Percentiles rank a stretch among this genome's conserved stretches.
Evolutionary conservation across 53 echinoderm and acorn worm genomes (phyloP).

Genomic region (Mesocentrotus franciscanus): DNA sequence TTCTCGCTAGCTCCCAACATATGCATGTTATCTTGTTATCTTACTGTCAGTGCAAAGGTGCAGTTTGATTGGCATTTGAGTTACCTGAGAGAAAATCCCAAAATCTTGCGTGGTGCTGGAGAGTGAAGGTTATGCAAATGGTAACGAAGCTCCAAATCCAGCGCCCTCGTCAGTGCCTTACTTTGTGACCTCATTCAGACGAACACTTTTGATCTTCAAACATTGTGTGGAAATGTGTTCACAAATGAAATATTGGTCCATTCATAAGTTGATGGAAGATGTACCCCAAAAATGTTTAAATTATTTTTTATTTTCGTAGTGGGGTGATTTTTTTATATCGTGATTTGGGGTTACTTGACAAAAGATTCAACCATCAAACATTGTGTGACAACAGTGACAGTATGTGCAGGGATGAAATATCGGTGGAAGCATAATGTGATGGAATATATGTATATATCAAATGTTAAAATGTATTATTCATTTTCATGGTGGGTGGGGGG

Average conservation of each 20-base stretch:
- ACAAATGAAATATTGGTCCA: neutral
- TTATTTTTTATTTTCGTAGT: too few species aligned
- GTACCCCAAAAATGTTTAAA: too few species aligned
- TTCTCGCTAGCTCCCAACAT: too few species aligned
- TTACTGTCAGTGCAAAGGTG: conserved; percentile 5
- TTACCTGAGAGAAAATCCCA: neutral
- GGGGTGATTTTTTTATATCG: too few species aligned
- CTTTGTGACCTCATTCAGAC: neutral
- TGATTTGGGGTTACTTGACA: too few species aligned
- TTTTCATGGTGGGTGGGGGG: neutral
- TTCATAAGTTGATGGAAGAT: too few species aligned
- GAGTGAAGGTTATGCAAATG: neutral
- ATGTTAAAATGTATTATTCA: neutral
- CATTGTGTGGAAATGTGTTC: neutral
- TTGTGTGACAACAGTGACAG: too few species aligned
- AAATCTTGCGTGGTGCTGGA: neutral
- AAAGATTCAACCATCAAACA: too few species aligned
- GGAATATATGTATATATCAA: neutral
- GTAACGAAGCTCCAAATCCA: neutral
- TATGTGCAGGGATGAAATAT: too few species aligned
- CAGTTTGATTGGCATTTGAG: conserved; percentile 34
- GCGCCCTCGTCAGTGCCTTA: neutral
- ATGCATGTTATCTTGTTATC: neutral
- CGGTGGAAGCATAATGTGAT: neutral
- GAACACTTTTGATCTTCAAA: neutral